Evolutionary conservation across 2,888 invertebrate species (phyloP), one percentile per base, ranked within the genome.

Genomic region (Drosophila neonasuta): DNA sequence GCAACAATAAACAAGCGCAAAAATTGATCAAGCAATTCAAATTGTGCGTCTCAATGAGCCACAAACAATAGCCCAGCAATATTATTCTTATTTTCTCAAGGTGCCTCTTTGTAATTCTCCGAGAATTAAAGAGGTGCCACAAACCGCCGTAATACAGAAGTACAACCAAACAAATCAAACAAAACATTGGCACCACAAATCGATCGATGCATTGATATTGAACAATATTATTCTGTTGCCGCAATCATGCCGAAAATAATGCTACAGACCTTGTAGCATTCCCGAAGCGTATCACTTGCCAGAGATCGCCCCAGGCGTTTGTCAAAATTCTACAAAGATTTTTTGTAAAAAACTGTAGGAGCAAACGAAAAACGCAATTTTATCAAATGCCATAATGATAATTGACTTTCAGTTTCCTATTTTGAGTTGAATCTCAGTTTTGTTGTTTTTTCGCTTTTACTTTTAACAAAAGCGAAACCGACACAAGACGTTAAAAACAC

Each of bases 311-410:
- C 64, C 71, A 78, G 80, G 71, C 87, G 88, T 80, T 79, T 74
- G 72, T 74, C 75, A 68, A 87, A 85, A 85, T 81, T 78, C 80
- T 77, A 79, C 74, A 79, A 74, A 65, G 60, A 88, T 82, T 78
- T 79, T 81, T 77, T 80, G 77, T 79, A 80, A 78, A 76, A 78
- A 82, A 72, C 77, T 78, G 84, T 86, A 75, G 79, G 65, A 88
- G 90, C 90, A 89, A 90, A 90, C 88, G 89, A 88, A 90, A 89
- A 90, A 89, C 89, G 89, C 89, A 90, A 89, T 88, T 86, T 82
- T 74, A 76, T 72, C 63, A 66, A 68, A 69, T 63, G 63, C 60
- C 51, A 72, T 70, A 56, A 52, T 55, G 60, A 71, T 66, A 65
- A 62, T 59, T 59, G 44, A 39, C 39, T 60, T 66, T 71, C 42